Evolutionary conservation across 2,113 vertebrate genomes (phyloP), one percentile per base, ranked within the genome.

Genomic region (Nibea albiflora): DNA sequence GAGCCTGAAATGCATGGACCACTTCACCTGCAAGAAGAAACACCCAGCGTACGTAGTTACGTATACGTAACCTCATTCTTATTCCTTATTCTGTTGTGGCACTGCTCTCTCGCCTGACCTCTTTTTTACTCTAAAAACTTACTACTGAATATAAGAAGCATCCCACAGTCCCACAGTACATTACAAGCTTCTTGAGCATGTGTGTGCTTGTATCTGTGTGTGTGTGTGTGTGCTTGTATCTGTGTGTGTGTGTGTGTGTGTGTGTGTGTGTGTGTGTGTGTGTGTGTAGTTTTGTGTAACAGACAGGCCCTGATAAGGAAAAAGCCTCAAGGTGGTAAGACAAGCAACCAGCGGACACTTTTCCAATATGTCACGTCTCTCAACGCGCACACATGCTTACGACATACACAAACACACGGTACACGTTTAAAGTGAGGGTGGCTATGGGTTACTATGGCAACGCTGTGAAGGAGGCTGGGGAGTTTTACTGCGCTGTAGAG

Each of bases 391-490:
- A 4, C 56, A 14, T 4, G 22, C 26, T 17, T 20, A 14, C 14
- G 19, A 58, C 53, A 56, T 12, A 63, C 58, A 78, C 70, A 58
- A 28, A 72, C 65, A 53, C 71, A 42, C 46, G 11, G 61, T 52
- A 31, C 17, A 42, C 2, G 11, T 15, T 24, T 44, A 56, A 58
- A 46, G 70, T 50, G 67, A 73, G 46, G 53, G 24, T 64, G 76
- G 85, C 85, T 31, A 2, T 20, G 66, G 65, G 90, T 94, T 85
- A 22, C 92, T 66, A 82, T 89, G 81, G 90, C 70, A 91, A 94
- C 89, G 79, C 0, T 80, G 85, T 72, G 81, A 77, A 78, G 84
- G 84, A 80, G 61, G 78, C 70, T 66, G 73, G 63, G 60, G 74
- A 81, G 76, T 90, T 78, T 67, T 47, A 65, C 63, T 70, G 69